A percentile compares a stretch with the other conserved stretches of the same genome.
These are phyloP conservation scores for Riparia riparia DNA, from an alignment of 2,113 vertebrate species.

Conservation along the genomic window DNA sequence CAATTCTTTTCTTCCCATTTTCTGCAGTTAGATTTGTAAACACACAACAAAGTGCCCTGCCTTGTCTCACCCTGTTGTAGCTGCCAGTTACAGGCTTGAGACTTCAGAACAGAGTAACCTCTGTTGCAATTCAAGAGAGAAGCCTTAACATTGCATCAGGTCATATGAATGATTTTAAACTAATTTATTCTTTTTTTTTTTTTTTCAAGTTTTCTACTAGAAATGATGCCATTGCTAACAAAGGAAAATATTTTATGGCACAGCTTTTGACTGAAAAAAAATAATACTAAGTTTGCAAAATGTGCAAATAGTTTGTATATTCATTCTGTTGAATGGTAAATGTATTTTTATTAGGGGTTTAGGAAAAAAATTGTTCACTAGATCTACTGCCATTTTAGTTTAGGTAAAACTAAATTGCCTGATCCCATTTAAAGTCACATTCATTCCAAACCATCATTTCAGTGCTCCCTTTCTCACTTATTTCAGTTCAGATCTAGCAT, in stretches of 20 bases:
- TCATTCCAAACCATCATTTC: slow-evolving; percentile 32
- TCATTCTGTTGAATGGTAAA: slow-evolving; percentile 56
- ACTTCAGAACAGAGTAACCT: neutral
- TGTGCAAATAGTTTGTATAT: slow-evolving; percentile 15
- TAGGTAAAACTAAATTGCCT: neutral
- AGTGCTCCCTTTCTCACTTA: neutral
- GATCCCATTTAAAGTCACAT: neutral
- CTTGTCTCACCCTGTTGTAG: neutral
- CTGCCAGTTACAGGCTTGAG: neutral
- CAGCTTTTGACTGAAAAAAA: slow-evolving; percentile 5
- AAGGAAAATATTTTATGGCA: neutral
- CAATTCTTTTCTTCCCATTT: neutral
- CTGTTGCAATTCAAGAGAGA: neutral
- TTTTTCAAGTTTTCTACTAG: neutral
- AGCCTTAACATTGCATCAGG: neutral
- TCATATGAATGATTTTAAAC: neutral
- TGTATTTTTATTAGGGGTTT: neutral
- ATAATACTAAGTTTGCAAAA: slow-evolving; percentile 20
- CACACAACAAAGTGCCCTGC: neutral
- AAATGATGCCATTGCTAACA: slow-evolving; percentile 9
- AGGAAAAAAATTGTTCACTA: neutral
- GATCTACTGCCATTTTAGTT: neutral
- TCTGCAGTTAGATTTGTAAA: neutral
- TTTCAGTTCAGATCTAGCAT: neutral
- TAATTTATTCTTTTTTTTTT: neutral